Conservation (phyloP, 2,113 vertebrate genomes). For the Notothenia coriiceps region DNA sequence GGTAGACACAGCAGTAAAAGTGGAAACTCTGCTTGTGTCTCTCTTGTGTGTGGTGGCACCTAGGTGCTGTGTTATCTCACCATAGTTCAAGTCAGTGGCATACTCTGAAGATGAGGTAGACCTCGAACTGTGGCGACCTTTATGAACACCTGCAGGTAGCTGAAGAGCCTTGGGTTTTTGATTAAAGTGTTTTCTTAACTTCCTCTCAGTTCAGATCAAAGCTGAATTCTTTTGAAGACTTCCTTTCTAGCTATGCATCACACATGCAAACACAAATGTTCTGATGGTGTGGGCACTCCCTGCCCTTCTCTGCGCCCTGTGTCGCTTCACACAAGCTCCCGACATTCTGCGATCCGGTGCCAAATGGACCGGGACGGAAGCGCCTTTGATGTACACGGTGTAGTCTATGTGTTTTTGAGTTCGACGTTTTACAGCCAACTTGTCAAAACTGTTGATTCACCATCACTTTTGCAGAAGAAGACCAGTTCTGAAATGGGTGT, state of each 20-base stretch:
- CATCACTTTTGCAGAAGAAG: constrained; percentile 66
- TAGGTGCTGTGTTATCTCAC: constrained; percentile 72
- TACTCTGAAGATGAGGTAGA: constrained; percentile 64
- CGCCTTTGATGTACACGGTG: constrained; percentile 75
- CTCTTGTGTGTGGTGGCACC: constrained; percentile 58
- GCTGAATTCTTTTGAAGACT: background rate
- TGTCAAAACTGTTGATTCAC: constrained; percentile 82
- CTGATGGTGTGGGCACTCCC: constrained; percentile 35
- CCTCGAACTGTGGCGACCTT: constrained; percentile 8
- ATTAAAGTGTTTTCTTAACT: background rate
- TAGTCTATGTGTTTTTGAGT: constrained; percentile 58
- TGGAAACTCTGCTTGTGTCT: constrained; percentile 5
- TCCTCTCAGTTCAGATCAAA: background rate
- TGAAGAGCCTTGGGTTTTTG: background rate
- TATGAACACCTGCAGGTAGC: background rate
- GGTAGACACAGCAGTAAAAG: background rate
- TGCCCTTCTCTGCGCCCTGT: constrained; percentile 46
- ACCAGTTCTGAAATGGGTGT: constrained; percentile 74
- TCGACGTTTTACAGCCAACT: constrained; percentile 73
- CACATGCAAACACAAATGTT: constrained; percentile 25
- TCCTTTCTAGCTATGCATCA: background rate
- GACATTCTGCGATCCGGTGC: constrained; percentile 78
- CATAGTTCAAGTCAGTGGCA: constrained; percentile 58
- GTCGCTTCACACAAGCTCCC: constrained; percentile 71
- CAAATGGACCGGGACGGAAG: constrained; percentile 79